Evolutionary conservation across 2,888 invertebrate species (phyloP).

Genomic region (Pristionchus arcanus): DNA sequence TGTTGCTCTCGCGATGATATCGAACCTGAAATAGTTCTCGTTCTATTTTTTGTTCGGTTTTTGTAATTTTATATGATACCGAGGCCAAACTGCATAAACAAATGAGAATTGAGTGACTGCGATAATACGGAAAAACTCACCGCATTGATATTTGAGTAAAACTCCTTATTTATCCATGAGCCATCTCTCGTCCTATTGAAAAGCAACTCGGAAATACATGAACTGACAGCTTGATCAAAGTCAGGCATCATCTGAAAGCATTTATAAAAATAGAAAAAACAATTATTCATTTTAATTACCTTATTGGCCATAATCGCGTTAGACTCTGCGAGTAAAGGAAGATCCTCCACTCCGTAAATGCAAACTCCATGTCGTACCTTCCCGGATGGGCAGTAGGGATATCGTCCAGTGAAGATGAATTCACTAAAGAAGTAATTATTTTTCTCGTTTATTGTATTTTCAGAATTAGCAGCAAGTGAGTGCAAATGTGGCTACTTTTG

Average conservation of each 20-base stretch:
- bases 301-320: not conserved
- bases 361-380: not conserved
- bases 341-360: constrained; percentile 21
- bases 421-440: too few species aligned
- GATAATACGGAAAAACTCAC: not conserved
- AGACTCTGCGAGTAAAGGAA: not conserved
- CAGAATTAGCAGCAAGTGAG: too few species aligned
- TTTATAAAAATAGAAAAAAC: not conserved
- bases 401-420: not conserved
- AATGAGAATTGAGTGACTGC: too few species aligned
- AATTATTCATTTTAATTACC: not conserved
- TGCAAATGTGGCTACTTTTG: too few species aligned
- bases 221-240: not conserved
- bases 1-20: not conserved
- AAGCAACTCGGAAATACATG: constrained; percentile 9
- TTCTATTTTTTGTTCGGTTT: too few species aligned
- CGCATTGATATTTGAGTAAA: not conserved
- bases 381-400: not conserved
- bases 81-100: too few species aligned
- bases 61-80: too few species aligned
- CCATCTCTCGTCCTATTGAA: constrained; percentile 10
- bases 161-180: not conserved
- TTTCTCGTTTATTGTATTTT: too few species aligned
- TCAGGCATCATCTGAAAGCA: not conserved
- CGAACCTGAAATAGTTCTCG: too few species aligned